phyloP scores from a whole-genome alignment of 2,797 vertebrate species.

The Lutjanus argentimaculatus region DNA sequence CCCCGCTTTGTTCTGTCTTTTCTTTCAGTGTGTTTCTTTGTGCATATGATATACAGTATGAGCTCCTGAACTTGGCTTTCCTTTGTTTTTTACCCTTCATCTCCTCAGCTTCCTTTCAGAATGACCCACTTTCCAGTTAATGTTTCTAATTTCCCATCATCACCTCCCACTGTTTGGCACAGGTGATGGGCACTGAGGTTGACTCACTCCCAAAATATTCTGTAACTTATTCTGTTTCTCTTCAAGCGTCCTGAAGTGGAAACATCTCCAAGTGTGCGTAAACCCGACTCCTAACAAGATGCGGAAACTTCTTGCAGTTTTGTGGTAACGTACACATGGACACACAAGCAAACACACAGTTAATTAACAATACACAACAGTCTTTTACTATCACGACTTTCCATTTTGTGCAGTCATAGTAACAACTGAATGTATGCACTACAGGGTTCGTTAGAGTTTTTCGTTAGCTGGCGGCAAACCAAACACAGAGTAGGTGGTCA shows the following conservation, averaged over 20 bases:
- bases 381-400: too few species aligned
- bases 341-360: not conserved
- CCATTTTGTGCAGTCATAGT: too few species aligned
- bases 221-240: not conserved
- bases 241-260: slow-evolving; percentile 31
- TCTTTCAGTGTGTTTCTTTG: not conserved
- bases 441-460: too few species aligned
- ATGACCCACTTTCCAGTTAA: not conserved
- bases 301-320: not conserved
- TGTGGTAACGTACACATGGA: slow-evolving; percentile 20
- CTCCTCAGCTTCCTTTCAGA: not conserved
- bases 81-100: too few species aligned
- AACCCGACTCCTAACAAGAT: not conserved
- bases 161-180: not conserved
- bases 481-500: too few species aligned
- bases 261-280: slow-evolving; percentile 4
- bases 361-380: not conserved
- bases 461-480: too few species aligned
- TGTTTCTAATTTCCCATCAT: not conserved
- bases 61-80: not conserved
- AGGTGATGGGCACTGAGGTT: not conserved
- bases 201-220: not conserved
- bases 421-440: too few species aligned
- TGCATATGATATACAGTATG: not conserved
- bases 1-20: not conserved